Conservation (phyloP, 2,888 invertebrate genomes). For the Thalpophila matura region DNA sequence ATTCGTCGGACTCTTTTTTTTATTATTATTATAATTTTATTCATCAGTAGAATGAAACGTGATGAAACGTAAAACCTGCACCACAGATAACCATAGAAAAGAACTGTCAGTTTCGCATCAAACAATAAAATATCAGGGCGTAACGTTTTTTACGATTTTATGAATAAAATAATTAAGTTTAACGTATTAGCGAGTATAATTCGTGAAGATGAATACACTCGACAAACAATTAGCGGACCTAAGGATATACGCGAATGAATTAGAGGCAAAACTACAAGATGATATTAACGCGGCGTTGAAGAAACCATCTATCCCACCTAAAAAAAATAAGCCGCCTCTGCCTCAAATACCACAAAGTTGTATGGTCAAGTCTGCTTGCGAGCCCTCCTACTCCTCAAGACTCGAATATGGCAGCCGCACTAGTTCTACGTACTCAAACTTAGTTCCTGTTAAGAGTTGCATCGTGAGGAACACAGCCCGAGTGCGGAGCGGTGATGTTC, state of each 20-base stretch:
- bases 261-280: conserved; percentile 87
- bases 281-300: conserved; percentile 86
- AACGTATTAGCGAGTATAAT: conserved; percentile 31
- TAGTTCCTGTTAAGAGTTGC: conserved; percentile 89
- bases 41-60: too few relatives aligned
- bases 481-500: conserved; percentile 84
- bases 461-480: conserved; percentile 85
- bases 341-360: conserved; percentile 95
- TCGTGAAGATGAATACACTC: conserved; percentile 82
- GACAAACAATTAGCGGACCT: conserved; percentile 87
- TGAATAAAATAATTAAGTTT: conserved; percentile 48
- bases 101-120: conserved; percentile 59
- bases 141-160: conserved; percentile 51
- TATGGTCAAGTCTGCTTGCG: conserved; percentile 93
- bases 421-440: conserved; percentile 88
- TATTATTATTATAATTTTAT: too few relatives aligned
- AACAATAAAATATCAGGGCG: conserved; percentile 66
- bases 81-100: conserved; percentile 46
- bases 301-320: conserved; percentile 87
- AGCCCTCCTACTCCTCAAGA: conserved; percentile 95
- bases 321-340: conserved; percentile 85
- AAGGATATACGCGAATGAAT: conserved; percentile 87
- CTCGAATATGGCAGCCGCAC: conserved; percentile 89
- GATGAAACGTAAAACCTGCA: conserved; percentile 35
- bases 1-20: too few relatives aligned